Percentiles rank a stretch among this genome's conserved stretches.
Conservation (phyloP, 2,797 vertebrate genomes). For the Alexandromys oeconomus region DNA sequence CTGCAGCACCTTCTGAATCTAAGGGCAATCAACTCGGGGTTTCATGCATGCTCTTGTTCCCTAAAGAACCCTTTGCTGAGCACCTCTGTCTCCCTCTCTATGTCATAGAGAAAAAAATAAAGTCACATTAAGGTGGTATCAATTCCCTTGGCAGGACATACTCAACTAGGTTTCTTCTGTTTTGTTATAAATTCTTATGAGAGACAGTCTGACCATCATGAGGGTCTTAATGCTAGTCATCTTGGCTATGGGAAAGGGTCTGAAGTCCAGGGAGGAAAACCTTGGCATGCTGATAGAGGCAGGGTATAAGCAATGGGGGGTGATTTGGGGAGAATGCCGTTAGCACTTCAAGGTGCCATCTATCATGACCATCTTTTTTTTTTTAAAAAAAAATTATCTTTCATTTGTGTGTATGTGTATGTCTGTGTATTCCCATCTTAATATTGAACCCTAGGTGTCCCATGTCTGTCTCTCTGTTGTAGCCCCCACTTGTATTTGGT, state of each 20-base stretch:
- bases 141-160: neutral
- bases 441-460: neutral
- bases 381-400: neutral
- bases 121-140: neutral
- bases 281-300: neutral
- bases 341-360: neutral
- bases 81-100: neutral
- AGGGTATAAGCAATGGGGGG: neutral
- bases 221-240: neutral
- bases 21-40: neutral
- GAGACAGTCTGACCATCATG: neutral
- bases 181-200: neutral
- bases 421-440: neutral
- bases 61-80: neutral
- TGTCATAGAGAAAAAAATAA: neutral
- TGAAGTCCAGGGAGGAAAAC: neutral
- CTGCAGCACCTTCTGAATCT: neutral
- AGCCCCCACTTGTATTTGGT: neutral
- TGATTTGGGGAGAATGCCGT: neutral
- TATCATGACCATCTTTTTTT: neutral
- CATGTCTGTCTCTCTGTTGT: neutral
- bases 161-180: neutral
- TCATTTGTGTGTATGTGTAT: neutral
- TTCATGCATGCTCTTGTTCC: neutral
- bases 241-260: neutral